Evolutionary conservation across 2,113 vertebrate species (phyloP).

Genomic region (Myiopsitta monachus): DNA sequence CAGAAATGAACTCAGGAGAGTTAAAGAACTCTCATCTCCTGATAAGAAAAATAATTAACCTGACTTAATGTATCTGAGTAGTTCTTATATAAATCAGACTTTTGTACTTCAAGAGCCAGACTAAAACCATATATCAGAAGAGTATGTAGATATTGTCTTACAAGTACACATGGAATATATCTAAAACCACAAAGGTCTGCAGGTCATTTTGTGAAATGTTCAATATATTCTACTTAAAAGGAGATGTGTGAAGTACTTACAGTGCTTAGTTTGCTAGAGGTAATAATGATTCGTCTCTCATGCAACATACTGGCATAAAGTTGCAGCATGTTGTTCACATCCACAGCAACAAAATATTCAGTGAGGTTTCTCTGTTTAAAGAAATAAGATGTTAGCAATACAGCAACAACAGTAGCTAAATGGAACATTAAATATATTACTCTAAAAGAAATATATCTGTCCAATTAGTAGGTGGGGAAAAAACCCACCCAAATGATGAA

Average conservation of each 20-base stretch:
- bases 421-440: background rate
- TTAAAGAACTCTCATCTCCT: constrained; percentile 76
- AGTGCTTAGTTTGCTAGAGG: constrained; percentile 98
- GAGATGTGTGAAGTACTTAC: constrained; percentile 84
- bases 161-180: constrained; percentile 54
- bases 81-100: constrained; percentile 74
- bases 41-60: constrained; percentile 83
- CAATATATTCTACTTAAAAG: constrained; percentile 45
- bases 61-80: constrained; percentile 77
- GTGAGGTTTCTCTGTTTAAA: constrained; percentile 92
- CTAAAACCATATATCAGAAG: constrained; percentile 69
- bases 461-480: background rate
- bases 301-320: constrained; percentile 96
- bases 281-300: constrained; percentile 92
- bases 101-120: constrained; percentile 75
- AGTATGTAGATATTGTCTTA: constrained; percentile 70
- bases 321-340: constrained; percentile 96
- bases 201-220: constrained; percentile 63
- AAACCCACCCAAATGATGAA: background rate
- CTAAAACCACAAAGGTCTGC: constrained; percentile 54
- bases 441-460: background rate
- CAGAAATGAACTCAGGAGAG: constrained; percentile 78
- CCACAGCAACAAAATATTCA: constrained; percentile 98
- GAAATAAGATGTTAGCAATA: constrained; percentile 51
- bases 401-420: background rate